These are phyloP conservation scores for Halichondria panicea DNA, from an alignment of 37 sponge, comb jelly and placozoan species.

Conservation along the genomic window DNA sequence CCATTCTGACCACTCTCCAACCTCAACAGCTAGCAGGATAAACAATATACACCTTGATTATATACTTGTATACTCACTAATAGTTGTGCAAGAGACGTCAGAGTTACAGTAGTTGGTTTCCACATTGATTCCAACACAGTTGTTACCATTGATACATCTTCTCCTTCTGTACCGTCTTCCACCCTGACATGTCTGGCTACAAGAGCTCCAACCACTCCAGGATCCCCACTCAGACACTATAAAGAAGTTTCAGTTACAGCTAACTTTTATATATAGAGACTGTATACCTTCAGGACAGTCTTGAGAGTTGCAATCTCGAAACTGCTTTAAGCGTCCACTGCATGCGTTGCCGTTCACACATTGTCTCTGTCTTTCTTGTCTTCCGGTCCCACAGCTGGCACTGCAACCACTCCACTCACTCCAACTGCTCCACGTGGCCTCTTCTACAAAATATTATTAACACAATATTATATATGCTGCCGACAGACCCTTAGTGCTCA, in stretches of 20 bases:
- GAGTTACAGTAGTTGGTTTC: slow-evolving; percentile 4
- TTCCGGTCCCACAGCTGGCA: slow-evolving; percentile 70
- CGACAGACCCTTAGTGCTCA: not conserved
- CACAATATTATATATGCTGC: slow-evolving; percentile 31
- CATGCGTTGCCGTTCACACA: slow-evolving; percentile 2
- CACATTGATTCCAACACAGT: not conserved
- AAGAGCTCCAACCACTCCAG: slow-evolving; percentile 9
- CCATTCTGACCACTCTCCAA: slow-evolving; percentile 34
- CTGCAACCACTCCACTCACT: slow-evolving; percentile 68
- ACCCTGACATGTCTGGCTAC: slow-evolving; percentile 11
- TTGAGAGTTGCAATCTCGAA: slow-evolving; percentile 14
- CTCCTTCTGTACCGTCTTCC: not conserved
- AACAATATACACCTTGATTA: not conserved
- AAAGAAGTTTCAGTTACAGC: not conserved
- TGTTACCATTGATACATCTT: not conserved
- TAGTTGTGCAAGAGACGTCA: not conserved
- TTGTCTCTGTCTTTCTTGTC: slow-evolving; percentile 19
- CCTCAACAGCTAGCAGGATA: too few relatives aligned
- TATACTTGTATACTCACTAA: not conserved
- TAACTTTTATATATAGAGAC: not conserved
- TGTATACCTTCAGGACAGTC: slow-evolving; percentile 4
- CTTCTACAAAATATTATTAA: slow-evolving; percentile 33
- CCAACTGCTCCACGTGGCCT: slow-evolving; percentile 58
- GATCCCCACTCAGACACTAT: not conserved
- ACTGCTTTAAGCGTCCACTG: slow-evolving; percentile 10